Percentiles rank a stretch among this genome's conserved stretches.
Conservation (phyloP, 2,888 invertebrate genomes). For the Crepidodera aurea region DNA sequence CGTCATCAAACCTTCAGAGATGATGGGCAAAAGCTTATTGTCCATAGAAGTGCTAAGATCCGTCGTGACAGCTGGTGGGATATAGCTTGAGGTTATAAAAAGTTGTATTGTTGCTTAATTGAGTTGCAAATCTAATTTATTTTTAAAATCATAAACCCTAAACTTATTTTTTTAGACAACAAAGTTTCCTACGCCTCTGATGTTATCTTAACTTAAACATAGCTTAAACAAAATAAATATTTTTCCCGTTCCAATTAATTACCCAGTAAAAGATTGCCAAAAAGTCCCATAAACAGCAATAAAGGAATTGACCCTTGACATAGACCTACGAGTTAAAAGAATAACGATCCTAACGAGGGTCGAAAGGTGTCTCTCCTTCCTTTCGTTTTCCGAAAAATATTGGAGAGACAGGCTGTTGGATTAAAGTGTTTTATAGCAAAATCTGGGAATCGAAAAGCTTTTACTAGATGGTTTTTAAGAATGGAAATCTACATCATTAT, state of each 20-base stretch:
- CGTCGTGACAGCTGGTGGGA: too few relatives aligned
- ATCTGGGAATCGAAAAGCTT: conserved; percentile 51
- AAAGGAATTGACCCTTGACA: conserved; percentile 51
- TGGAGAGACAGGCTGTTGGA: conserved; percentile 31
- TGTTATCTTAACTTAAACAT: neutral
- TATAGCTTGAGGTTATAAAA: too few relatives aligned
- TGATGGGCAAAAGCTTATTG: too few relatives aligned
- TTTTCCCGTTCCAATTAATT: conserved; percentile 31
- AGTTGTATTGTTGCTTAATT: too few relatives aligned
- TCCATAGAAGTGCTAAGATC: too few relatives aligned
- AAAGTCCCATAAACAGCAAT: conserved; percentile 48
- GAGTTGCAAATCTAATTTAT: too few relatives aligned
- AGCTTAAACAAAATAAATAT: conserved; percentile 22
- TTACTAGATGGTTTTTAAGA: too few relatives aligned
- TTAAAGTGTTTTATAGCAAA: conserved; percentile 51
- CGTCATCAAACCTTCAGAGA: too few relatives aligned
- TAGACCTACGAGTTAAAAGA: conserved; percentile 45
- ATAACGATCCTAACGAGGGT: conserved; percentile 47
- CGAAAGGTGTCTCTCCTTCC: conserved; percentile 40
- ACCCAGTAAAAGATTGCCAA: conserved; percentile 32
- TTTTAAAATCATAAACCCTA: too few relatives aligned
- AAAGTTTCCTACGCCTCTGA: conserved; percentile 10
- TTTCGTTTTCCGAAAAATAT: conserved; percentile 23
- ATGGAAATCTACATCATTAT: too few relatives aligned
- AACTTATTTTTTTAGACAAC: too few relatives aligned